Percentiles rank a stretch among this genome's conserved stretches.
Conservation (phyloP, 2,113 vertebrate species). For the Brienomyrus brachyistius region DNA sequence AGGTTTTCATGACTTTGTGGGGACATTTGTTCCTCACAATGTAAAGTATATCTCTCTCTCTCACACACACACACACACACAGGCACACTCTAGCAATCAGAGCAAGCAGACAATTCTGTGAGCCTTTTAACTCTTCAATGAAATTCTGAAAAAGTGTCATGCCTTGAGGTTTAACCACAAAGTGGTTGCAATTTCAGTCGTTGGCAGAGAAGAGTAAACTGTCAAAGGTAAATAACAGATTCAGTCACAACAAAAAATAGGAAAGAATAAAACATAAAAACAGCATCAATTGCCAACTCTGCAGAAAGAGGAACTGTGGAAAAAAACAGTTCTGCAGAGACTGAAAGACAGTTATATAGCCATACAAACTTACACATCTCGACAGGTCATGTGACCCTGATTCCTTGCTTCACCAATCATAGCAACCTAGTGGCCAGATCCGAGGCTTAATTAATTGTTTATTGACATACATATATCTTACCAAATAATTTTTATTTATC, state of each 20-base stretch:
- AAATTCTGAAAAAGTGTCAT: neutral
- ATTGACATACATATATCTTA: neutral
- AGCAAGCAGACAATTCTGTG: slow-evolving; percentile 29
- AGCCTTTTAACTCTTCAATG: slow-evolving; percentile 32
- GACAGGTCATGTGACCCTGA: neutral
- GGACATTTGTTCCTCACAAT: too few relatives aligned
- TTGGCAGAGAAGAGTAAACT: slow-evolving; percentile 25
- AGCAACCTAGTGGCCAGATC: neutral
- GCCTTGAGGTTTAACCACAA: slow-evolving; percentile 22
- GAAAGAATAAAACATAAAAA: neutral
- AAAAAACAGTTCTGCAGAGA: neutral
- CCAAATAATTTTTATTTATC: neutral
- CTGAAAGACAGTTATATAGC: neutral
- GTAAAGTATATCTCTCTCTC: too few relatives aligned
- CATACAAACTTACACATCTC: neutral
- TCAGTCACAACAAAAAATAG: slow-evolving; percentile 6
- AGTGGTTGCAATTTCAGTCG: slow-evolving; percentile 37
- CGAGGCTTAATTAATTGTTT: neutral
- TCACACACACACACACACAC: neutral
- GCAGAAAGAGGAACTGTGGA: neutral
- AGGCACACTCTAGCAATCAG: neutral
- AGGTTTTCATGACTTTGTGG: too few relatives aligned
- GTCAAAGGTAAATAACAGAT: slow-evolving; percentile 25
- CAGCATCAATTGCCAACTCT: neutral
- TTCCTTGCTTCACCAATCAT: neutral